A percentile compares a stretch with the other conserved stretches of the same genome.
Evolutionary conservation across 2,888 invertebrate species (phyloP).

Genomic region (Cancer borealis): DNA sequence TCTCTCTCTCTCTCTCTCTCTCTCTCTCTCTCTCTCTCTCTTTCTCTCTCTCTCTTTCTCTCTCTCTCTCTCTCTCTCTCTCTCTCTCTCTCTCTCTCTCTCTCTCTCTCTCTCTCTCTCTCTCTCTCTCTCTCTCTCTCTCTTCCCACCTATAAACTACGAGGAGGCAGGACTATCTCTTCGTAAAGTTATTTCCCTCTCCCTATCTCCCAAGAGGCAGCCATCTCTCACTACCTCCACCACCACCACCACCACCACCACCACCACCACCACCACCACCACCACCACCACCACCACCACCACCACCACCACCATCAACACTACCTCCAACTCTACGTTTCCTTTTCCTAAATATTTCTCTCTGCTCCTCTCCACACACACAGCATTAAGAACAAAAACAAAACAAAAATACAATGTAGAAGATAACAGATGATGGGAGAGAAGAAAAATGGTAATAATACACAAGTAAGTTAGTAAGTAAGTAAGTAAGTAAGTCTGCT

Average conservation of each 20-base stretch:
- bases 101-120: conserved; percentile 11
- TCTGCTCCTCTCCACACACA: no score
- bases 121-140: conserved; percentile 17
- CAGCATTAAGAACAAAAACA: no score
- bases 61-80: no score
- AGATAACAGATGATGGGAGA: no score
- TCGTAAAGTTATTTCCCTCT: background rate
- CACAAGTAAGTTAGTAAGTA: no score
- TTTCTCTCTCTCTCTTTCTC: no score
- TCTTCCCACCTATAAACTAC: background rate
- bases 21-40: background rate
- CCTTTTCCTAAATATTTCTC: no score
- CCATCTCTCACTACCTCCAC: background rate
- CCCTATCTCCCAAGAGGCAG: conserved; percentile 20
- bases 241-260: background rate
- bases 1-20: conserved; percentile 4
- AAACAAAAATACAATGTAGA: no score
- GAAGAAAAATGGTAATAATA: no score
- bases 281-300: background rate
- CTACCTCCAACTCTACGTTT: no score
- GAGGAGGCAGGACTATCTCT: conserved; percentile 9
- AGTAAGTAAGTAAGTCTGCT: no score
- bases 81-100: background rate
- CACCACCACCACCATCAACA: background rate
- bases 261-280: background rate